These are phyloP conservation scores for Idaea straminata DNA, from an alignment of 2,888 invertebrate species.

Conservation along the genomic window DNA sequence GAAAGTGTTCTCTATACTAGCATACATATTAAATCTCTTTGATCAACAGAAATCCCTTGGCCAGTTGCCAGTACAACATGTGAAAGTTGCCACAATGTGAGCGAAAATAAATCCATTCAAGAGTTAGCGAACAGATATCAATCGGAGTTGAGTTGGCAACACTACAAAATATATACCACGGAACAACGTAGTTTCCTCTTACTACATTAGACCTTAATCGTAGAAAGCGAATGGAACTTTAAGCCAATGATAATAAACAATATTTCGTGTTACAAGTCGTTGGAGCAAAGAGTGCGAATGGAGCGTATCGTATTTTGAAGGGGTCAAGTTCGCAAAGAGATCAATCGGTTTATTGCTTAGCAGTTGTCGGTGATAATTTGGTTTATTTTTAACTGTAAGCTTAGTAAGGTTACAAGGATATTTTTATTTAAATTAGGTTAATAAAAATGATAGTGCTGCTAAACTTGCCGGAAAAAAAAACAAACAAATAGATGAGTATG, in stretches of 20 bases:
- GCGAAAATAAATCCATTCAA: slow-evolving; percentile 74
- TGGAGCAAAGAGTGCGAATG: slow-evolving; percentile 36
- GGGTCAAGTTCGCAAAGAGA: slow-evolving; percentile 63
- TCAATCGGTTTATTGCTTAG: slow-evolving; percentile 55
- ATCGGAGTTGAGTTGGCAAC: slow-evolving; percentile 41
- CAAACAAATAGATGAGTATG: no score
- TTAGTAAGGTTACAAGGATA: slow-evolving; percentile 11
- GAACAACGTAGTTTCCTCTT: background rate
- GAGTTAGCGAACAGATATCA: slow-evolving; percentile 59
- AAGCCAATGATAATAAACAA: slow-evolving; percentile 29
- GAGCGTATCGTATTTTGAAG: slow-evolving; percentile 46
- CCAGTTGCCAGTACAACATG: slow-evolving; percentile 56
- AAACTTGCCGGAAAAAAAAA: no score
- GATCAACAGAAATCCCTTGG: slow-evolving; percentile 59
- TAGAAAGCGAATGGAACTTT: background rate
- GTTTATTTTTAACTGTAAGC: slow-evolving; percentile 34
- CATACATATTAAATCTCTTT: no score
- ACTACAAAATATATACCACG: slow-evolving; percentile 8
- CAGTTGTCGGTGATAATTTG: slow-evolving; percentile 29
- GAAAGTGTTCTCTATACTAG: no score
- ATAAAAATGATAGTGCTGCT: no score
- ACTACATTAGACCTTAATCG: background rate
- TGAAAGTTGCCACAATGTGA: slow-evolving; percentile 62
- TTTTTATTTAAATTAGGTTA: no score
- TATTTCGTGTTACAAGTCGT: slow-evolving; percentile 28